These are phyloP conservation scores for Geotrypetes seraphini DNA, from an alignment of 2,797 vertebrate genomes.

Conservation along the genomic window DNA sequence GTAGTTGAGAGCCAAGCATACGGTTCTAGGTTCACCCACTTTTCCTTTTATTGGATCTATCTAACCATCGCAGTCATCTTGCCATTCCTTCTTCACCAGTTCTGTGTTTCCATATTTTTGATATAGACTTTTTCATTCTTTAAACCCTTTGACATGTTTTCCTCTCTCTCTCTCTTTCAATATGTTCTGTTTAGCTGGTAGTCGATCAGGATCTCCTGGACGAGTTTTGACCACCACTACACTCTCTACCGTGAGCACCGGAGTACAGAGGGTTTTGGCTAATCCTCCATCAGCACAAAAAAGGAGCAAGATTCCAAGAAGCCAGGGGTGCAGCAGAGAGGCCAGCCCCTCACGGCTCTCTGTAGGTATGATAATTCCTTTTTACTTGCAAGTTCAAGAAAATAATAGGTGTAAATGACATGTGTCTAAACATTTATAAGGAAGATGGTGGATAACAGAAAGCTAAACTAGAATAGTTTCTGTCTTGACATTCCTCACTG, in stretches of 20 bases:
- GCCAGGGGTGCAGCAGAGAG: conserved; percentile 94
- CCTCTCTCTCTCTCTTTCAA: not conserved
- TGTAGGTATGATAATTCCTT: conserved; percentile 86
- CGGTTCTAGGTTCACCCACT: not conserved
- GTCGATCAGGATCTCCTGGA: conserved; percentile 90
- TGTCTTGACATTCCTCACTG: no score
- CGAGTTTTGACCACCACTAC: conserved; percentile 85
- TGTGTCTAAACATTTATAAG: no score
- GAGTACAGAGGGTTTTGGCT: conserved; percentile 75
- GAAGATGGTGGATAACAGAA: no score
- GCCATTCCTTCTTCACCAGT: conserved; percentile 9
- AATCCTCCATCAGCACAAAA: conserved; percentile 64
- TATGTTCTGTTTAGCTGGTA: conserved; percentile 70
- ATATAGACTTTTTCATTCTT: not conserved
- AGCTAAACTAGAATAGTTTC: no score
- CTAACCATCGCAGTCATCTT: conserved; percentile 15
- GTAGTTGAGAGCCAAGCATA: not conserved
- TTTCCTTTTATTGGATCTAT: conserved; percentile 4
- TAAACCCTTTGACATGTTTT: not conserved
- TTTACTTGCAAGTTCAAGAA: no score
- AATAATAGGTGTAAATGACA: no score
- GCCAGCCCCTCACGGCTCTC: conserved; percentile 88
- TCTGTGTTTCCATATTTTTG: not conserved
- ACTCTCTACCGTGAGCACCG: conserved; percentile 81
- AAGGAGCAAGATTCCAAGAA: conserved; percentile 89